These are phyloP conservation scores for Callipepla squamata DNA, from an alignment of 2,113 vertebrate species.

Conservation along the genomic window DNA sequence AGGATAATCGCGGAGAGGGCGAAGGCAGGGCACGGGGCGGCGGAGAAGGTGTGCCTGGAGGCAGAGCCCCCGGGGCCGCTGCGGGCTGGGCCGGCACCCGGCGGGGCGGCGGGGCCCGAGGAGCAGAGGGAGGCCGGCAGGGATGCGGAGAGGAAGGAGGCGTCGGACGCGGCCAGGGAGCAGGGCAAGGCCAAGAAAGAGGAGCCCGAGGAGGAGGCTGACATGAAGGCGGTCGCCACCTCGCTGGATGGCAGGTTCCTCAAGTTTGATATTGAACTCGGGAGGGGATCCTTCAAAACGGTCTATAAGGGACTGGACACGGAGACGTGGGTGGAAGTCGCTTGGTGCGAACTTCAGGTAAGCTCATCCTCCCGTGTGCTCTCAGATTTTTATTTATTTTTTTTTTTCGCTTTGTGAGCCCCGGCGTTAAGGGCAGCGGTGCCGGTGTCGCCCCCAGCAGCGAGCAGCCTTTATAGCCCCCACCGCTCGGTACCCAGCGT, in stretches of 20 bases:
- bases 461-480: constrained; percentile 56
- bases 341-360: constrained; percentile 99
- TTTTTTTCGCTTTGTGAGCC: neutral
- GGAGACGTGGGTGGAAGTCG: constrained; percentile 98
- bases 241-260: constrained; percentile 94
- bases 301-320: constrained; percentile 98
- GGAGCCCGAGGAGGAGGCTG: constrained; percentile 90
- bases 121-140: constrained; percentile 24
- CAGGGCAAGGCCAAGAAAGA: constrained; percentile 82
- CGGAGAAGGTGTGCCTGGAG: constrained; percentile 39
- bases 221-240: constrained; percentile 95
- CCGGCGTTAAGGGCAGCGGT: neutral
- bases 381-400: too few species aligned
- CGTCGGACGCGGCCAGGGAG: constrained; percentile 65
- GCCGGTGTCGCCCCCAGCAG: neutral
- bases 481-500: constrained; percentile 37
- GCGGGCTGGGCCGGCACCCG: neutral
- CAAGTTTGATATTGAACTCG: constrained; percentile 99
- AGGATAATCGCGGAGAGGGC: constrained; percentile 78
- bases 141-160: constrained; percentile 69
- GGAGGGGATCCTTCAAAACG: constrained; percentile 97
- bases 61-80: neutral
- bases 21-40: constrained; percentile 62
- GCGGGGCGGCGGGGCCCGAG: neutral
- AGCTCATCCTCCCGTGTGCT: constrained; percentile 29